Evolutionary conservation across 1,140 invertebrate species (phyloP).

Genomic region (Ostrea edulis): DNA sequence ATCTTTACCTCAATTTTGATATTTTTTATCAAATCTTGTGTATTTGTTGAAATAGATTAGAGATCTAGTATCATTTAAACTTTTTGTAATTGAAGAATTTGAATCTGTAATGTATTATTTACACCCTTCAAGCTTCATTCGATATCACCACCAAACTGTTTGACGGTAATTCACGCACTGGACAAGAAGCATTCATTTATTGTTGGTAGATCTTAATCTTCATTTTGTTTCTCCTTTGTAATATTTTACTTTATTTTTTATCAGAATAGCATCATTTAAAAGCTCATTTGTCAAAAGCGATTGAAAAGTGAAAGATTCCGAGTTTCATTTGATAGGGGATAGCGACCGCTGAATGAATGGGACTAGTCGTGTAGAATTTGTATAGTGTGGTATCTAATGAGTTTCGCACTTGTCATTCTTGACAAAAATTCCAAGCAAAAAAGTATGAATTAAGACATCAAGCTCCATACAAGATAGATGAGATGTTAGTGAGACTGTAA

Average conservation of each 20-base stretch:
- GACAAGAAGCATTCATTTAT: not conserved
- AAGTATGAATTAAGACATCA: not conserved
- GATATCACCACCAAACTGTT: too few relatives aligned
- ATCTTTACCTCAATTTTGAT: too few relatives aligned
- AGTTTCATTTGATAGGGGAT: not conserved
- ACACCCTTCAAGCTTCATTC: too few relatives aligned
- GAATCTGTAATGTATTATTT: too few relatives aligned
- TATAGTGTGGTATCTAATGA: slow-evolving; percentile 3
- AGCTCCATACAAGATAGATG: not conserved
- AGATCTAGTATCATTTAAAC: too few relatives aligned
- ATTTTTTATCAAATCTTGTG: too few relatives aligned
- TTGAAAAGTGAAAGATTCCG: not conserved
- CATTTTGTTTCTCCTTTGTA: not conserved
- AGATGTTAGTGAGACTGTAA: not conserved
- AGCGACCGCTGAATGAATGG: not conserved
- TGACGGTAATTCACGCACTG: not conserved
- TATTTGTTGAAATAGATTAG: too few relatives aligned
- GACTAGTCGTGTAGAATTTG: not conserved
- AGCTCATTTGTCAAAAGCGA: slow-evolving; percentile 15
- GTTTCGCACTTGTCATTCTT: slow-evolving; percentile 8
- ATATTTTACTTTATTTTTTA: not conserved
- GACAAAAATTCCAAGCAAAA: not conserved
- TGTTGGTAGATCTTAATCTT: not conserved
- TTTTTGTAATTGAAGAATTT: too few relatives aligned
- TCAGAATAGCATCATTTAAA: slow-evolving; percentile 10